These are phyloP conservation scores for Platysternon megacephalum DNA, from an alignment of 2,113 vertebrate genomes.

Conservation along the genomic window DNA sequence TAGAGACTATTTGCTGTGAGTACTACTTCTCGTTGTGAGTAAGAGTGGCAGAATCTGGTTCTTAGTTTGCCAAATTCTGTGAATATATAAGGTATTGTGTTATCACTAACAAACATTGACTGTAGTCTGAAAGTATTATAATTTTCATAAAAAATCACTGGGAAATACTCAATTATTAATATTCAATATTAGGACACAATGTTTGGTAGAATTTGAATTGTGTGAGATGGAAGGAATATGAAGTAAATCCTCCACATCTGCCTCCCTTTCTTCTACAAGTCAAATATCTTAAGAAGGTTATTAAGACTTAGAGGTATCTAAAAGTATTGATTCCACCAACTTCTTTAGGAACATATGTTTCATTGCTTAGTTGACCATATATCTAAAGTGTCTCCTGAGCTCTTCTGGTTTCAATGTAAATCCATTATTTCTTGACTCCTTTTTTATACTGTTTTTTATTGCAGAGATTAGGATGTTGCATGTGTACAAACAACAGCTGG, in stretches of 20 bases:
- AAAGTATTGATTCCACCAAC: not conserved
- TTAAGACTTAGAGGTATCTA: not conserved
- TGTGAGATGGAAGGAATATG: not conserved
- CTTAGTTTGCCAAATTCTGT: not conserved
- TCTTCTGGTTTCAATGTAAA: not conserved
- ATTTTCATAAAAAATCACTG: not conserved
- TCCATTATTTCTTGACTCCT: not conserved
- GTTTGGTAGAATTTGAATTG: accelerated
- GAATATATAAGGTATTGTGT: not conserved
- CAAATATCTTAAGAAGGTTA: not conserved
- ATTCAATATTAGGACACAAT: not conserved
- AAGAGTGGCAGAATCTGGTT: not conserved
- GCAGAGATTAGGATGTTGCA: not conserved
- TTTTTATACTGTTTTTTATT: not conserved
- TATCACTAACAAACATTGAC: not conserved
- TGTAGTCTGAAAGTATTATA: not conserved
- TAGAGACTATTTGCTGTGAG: not conserved
- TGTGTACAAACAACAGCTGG: not conserved
- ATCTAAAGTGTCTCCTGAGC: not conserved
- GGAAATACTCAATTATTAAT: accelerated
- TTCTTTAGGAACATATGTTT: not conserved
- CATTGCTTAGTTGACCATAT: accelerated
- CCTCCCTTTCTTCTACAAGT: not conserved
- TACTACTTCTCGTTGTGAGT: not conserved
- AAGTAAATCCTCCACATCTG: not conserved